Percentiles rank a stretch among this genome's conserved stretches.
phyloP scores from a whole-genome alignment of 2,888 invertebrate genomes.

The Calameuta idolon region DNA sequence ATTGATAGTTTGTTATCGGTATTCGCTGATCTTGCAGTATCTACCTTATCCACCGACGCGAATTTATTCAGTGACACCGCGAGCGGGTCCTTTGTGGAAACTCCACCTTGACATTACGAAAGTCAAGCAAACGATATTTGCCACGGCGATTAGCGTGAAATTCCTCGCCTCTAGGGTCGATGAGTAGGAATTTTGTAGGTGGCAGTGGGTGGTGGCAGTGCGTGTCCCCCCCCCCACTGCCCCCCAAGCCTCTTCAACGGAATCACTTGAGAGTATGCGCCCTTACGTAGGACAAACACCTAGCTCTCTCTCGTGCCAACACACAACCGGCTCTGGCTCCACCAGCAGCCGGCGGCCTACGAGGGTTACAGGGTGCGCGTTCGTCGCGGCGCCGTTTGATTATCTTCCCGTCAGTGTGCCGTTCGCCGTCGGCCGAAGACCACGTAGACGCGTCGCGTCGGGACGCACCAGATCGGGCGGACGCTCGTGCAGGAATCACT shows the following conservation, averaged over 20 bases:
- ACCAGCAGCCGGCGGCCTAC: background rate
- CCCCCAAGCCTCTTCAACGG: background rate
- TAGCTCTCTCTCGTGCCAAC: conserved; percentile 17
- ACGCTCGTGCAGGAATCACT: no score
- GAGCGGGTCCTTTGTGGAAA: background rate
- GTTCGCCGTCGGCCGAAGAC: conserved; percentile 59
- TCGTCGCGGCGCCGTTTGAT: conserved; percentile 50
- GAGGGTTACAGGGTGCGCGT: conserved; percentile 51
- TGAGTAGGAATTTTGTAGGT: no score
- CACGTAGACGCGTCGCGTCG: conserved; percentile 41
- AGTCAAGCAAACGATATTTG: no score
- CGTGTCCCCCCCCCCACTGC: background rate
- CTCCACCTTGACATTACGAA: background rate
- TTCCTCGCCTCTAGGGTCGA: no score
- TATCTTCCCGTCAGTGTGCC: conserved; percentile 56
- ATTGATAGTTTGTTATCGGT: background rate
- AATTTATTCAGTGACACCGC: background rate
- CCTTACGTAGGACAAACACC: conserved; percentile 35
- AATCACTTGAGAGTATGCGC: conserved; percentile 29
- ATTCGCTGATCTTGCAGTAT: background rate
- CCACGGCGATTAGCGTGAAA: no score
- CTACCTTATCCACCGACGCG: background rate
- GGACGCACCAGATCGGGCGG: conserved; percentile 10
- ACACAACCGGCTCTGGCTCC: conserved; percentile 1
- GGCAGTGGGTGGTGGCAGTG: no score